Conservation (phyloP, 1,140 invertebrate species). For the Protaetia brevitarsis region DNA sequence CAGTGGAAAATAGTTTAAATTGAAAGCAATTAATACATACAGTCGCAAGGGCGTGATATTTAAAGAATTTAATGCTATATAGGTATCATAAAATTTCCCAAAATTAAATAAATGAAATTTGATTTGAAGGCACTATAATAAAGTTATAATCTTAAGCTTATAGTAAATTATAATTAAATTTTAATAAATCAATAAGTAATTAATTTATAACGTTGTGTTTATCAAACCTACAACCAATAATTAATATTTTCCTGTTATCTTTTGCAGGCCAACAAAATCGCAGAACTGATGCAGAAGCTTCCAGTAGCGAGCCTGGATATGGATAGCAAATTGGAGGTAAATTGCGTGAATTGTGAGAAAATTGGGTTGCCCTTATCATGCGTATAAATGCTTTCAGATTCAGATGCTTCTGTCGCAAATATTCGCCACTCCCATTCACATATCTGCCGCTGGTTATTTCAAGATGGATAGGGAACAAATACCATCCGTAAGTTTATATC, state of each 20-base stretch:
- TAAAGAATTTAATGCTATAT: too few relatives aligned
- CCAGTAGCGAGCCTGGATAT: background rate
- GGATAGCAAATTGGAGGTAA: slow-evolving; percentile 19
- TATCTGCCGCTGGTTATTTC: slow-evolving; percentile 23
- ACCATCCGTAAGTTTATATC: slow-evolving; percentile 23
- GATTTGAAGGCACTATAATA: too few relatives aligned
- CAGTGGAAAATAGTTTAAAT: too few relatives aligned
- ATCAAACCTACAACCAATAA: background rate
- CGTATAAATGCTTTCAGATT: background rate
- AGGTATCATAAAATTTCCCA: too few relatives aligned
- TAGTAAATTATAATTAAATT: too few relatives aligned
- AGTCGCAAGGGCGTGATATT: too few relatives aligned
- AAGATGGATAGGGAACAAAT: slow-evolving; percentile 20
- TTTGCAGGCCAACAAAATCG: slow-evolving; percentile 9
- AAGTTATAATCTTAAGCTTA: too few relatives aligned
- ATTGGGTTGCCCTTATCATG: background rate
- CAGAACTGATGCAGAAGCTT: slow-evolving; percentile 7
- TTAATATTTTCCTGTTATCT: background rate
- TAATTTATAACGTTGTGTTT: too few relatives aligned
- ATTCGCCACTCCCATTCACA: slow-evolving; percentile 1
- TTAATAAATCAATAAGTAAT: too few relatives aligned
- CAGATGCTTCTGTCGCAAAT: slow-evolving; percentile 13
- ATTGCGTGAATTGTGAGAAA: background rate
- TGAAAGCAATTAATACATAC: too few relatives aligned
- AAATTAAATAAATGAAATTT: too few relatives aligned